Evolutionary conservation across 2,888 invertebrate genomes (phyloP), one percentile per base, ranked within the genome.

Genomic region (Galerucella calmariensis): DNA sequence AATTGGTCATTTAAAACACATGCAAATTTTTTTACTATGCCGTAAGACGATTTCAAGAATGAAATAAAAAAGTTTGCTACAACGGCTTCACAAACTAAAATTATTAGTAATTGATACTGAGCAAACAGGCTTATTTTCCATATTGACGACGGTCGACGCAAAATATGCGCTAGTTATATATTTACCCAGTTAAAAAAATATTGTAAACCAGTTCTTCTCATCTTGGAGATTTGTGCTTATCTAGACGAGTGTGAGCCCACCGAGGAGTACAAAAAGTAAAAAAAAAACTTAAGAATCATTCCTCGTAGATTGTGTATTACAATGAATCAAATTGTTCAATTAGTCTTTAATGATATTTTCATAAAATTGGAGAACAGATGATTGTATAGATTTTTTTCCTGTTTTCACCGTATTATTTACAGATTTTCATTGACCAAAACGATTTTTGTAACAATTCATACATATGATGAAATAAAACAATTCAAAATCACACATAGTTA

Each of bases 141-240:
- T 74, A 65, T 69, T 63, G 73, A 68, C 73, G 68, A 73, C 61
- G 68, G 71, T 16, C 71, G 71, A 77, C 71, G 77, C 81, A 82
- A 83, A 82, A 83, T 83, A 82, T 81, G 82, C 58, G 20, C 10
- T 67, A 72, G 67, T 59, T 72, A 72, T 66, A n/a, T 67, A 73
- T 73, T 73, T 67, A 62, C 61, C 62, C 41, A 53, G 48, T 65
- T 59, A 62, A 67, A 75, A 72, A 69, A 67, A 72, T 81, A 81
- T 81, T 79, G 79, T 61, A 80, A 82, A 82, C 82, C 82, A 80
- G 82, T 82, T 83, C 78, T 80, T 77, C 65, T 74, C 74, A 75
- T 77, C 76, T 72, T 78, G 78, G 81, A 79, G 81, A 80, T 81
- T 82, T 80, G 80, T 81, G 62, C 59, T 46, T 61, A 80, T 80